Base-by-base conservation (phyloP, 2,113 vertebrate species). In the Rhinichthys klamathensis region DNA sequence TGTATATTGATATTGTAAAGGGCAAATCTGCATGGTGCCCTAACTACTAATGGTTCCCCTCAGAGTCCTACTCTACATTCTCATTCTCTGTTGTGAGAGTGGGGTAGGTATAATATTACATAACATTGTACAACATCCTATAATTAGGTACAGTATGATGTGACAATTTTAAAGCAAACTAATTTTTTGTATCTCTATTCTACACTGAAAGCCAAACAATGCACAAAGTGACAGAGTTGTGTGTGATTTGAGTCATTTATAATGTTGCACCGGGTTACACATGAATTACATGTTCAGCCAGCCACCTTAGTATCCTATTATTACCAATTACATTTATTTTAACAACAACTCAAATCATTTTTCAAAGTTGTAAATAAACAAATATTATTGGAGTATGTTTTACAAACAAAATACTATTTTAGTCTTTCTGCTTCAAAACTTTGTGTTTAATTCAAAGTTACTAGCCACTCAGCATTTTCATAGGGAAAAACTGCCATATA, bases 1-100 rank as follows among this genome's bases (percentile, higher is more conserved):
- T 65, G 83, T 77, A 46, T 51, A 84, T 84, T 84, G 83, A 77
- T 77, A 77, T 61, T 79, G 56, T 79, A 79, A 44, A 61, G 54
- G 23, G 60, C 35, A 41, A 16, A 79, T 79, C 56, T 79, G 35
- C 23, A 79, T 61, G 32, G 70, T 15, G 12, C 9, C 56, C 54
- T 1, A 79, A 61, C 76, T 41, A 23, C 75, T 58, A 78, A 60
- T 60, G 56, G 54, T 60, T 60, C 76, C 76, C 76, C 61, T 79
- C 23, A 79, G 56, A 79, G 75, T 12, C 76, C n/a, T n/a, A n/a
- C n/a, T n/a, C 76, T 61, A 61, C 35, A 79, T 79, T 30, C 30
- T 30, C 30, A 38, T n/a, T 60, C 11, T 79, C 11, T 58, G 6
- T 3, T n/a, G 54, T 38, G 76, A 38, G 76, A 38, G 23, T 0